phyloP scores from a whole-genome alignment of 2,888 invertebrate species.

The Polia nebulosa region DNA sequence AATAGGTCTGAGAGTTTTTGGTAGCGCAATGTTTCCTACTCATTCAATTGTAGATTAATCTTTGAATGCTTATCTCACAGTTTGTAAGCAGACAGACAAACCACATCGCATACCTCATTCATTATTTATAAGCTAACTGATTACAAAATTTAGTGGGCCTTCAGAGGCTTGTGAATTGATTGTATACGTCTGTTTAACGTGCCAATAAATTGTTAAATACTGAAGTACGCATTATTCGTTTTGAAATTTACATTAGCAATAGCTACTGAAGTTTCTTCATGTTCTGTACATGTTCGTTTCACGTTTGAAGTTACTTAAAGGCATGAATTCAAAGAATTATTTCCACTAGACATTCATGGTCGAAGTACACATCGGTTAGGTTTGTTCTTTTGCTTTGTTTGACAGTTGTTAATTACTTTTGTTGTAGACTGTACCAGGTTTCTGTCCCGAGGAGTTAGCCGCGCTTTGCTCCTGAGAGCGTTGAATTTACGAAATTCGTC shows the following conservation, averaged over 20 bases:
- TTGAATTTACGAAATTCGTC: conserved; percentile 66
- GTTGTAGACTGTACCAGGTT: conserved; percentile 63
- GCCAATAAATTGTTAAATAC: conserved; percentile 49
- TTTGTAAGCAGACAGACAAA: conserved; percentile 57
- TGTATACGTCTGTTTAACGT: conserved; percentile 43
- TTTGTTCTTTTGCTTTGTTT: conserved; percentile 69
- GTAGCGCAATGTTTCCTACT: conserved; percentile 54
- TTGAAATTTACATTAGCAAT: conserved; percentile 41
- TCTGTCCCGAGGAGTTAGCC: conserved; percentile 59
- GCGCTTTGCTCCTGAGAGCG: conserved; percentile 61
- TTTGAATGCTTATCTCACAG: conserved; percentile 58
- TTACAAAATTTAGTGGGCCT: conserved; percentile 57
- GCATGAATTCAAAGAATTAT: conserved; percentile 33
- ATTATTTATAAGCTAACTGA: conserved; percentile 59
- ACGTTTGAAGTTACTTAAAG: conserved; percentile 25
- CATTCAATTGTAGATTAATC: conserved; percentile 66
- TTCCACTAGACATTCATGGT: conserved; percentile 27
- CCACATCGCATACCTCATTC: conserved; percentile 58
- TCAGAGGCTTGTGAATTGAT: conserved; percentile 47
- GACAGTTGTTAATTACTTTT: conserved; percentile 74
- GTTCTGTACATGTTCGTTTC: conserved; percentile 24
- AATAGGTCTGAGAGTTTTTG: conserved; percentile 61
- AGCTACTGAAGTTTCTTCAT: conserved; percentile 40
- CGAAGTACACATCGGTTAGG: conserved; percentile 33
- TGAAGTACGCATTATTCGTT: conserved; percentile 40